These are phyloP conservation scores for Iphiclides podalirius DNA, from an alignment of 2,888 invertebrate genomes.

Conservation along the genomic window DNA sequence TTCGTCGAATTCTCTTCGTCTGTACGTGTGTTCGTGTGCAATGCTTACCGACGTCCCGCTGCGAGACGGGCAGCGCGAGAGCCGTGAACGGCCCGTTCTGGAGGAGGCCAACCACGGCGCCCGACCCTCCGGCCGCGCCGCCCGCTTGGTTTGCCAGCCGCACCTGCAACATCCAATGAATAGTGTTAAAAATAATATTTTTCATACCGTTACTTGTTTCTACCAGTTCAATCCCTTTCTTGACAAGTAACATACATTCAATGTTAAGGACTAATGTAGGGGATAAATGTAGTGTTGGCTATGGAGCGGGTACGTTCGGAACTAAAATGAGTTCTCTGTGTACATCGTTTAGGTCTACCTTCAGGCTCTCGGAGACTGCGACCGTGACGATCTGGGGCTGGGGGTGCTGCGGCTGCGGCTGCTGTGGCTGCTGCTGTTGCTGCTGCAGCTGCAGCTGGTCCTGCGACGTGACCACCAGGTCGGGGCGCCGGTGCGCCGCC, in stretches of 20 bases:
- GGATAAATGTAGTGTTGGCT: too few species aligned
- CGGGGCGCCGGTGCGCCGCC: conserved; percentile 40
- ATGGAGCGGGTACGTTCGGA: too few species aligned
- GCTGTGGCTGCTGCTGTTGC: too few species aligned
- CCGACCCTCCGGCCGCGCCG: conserved; percentile 34
- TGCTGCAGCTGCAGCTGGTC: conserved; percentile 43
- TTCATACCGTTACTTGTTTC: neutral
- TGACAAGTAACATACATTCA: too few species aligned
- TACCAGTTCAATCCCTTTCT: too few species aligned
- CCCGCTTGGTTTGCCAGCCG: conserved; percentile 60
- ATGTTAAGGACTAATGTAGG: too few species aligned
- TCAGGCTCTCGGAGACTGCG: conserved; percentile 61
- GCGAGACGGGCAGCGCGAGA: conserved; percentile 47
- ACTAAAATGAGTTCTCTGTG: too few species aligned
- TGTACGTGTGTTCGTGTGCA: too few species aligned
- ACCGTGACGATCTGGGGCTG: conserved; percentile 61
- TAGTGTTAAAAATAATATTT: too few species aligned
- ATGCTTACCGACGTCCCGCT: conserved; percentile 36
- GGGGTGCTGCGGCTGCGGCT: neutral
- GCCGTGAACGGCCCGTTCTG: conserved; percentile 66
- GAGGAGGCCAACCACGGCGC: conserved; percentile 48
- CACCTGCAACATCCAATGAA: too few species aligned
- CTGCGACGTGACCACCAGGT: conserved; percentile 33
- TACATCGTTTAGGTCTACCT: too few species aligned
- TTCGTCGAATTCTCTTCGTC: too few species aligned